phyloP scores from a whole-genome alignment of 2,888 invertebrate genomes.

The Girardia tigrina region DNA sequence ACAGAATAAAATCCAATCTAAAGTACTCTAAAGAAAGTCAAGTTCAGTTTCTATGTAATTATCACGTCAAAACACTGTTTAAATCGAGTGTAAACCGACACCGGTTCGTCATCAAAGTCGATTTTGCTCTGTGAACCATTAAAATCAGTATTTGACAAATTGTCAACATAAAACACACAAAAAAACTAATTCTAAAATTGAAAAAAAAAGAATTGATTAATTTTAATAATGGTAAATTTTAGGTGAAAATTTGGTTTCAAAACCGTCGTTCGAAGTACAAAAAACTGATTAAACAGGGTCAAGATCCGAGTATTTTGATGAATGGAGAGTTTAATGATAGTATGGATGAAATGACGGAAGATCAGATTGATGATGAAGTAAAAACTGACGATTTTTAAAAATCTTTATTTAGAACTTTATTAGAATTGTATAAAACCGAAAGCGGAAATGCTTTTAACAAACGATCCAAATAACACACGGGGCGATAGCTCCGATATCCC shows the following conservation, averaged over 20 bases:
- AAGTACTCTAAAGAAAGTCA: not conserved
- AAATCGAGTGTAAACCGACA: not conserved
- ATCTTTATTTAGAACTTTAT: not conserved
- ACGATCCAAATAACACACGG: not conserved
- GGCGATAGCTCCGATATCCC: not conserved
- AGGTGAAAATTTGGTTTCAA: constrained; percentile 38
- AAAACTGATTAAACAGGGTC: constrained; percentile 36
- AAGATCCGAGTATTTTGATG: not conserved
- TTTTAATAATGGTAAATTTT: too few relatives aligned
- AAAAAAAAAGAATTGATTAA: too few relatives aligned
- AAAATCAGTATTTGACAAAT: too few relatives aligned
- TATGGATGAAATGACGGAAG: not conserved
- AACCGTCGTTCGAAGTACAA: constrained; percentile 37
- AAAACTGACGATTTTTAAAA: not conserved
- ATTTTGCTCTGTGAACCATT: too few relatives aligned
- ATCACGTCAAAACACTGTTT: not conserved
- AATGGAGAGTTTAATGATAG: not conserved
- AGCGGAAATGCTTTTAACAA: not conserved
- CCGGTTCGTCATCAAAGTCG: constrained; percentile 16
- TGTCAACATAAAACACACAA: too few relatives aligned
- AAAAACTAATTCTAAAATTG: too few relatives aligned
- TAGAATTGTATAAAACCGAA: not conserved
- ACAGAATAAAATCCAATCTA: constrained; percentile 18
- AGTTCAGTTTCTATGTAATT: constrained; percentile 14
- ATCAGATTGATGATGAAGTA: not conserved